Base-by-base conservation (phyloP, 1,140 invertebrate species). In the Octopus bimaculoides region DNA sequence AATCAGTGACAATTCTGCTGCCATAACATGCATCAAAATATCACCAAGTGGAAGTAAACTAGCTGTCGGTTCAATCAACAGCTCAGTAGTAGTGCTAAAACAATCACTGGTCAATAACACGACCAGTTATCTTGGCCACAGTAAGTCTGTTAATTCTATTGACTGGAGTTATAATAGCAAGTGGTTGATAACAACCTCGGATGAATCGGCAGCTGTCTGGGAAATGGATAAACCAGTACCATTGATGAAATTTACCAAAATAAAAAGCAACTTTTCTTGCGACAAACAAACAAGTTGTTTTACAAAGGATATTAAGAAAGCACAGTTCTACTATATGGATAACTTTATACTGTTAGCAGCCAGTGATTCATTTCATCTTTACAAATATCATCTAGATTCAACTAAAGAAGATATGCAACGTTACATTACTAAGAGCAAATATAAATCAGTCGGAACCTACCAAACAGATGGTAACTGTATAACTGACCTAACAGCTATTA, bases 301-400 rank as follows among this genome's bases (percentile, higher is more conserved):
- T 75, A 78, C 77, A 20, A 88, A 89, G 77, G 87, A 87, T 79
- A 83, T 91, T 9, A 85, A 83, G 12, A 82, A 83, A 84, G 88
- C 85, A 17, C 88, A 89, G 82, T 91, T 91, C 84, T 91, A 88
- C 80, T 91, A 90, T 80, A 86, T 91, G 84, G 90, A 91, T 81
- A 89, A 89, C 77, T 91, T 91, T 82, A 85, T 91, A 12, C 75
- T 91, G 7, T 14, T 90, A 54, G 83, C 88, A 53, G 84, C 83
- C 75, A 89, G 88, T 54, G 87, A 87, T 79, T 79, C 77, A 52
- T 76, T 91, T 53, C 86, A 83, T 78, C 77, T 91, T 80, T 91
- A 90, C 83, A 90, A 90, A 82, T 91, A 90, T 79, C 79, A 85
- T 73, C 77, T 91, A 54, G 86, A 90, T 79, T 79, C 82, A 10